Base-by-base conservation (phyloP, 2,113 vertebrate genomes). In the Periophthalmus modestus region DNA sequence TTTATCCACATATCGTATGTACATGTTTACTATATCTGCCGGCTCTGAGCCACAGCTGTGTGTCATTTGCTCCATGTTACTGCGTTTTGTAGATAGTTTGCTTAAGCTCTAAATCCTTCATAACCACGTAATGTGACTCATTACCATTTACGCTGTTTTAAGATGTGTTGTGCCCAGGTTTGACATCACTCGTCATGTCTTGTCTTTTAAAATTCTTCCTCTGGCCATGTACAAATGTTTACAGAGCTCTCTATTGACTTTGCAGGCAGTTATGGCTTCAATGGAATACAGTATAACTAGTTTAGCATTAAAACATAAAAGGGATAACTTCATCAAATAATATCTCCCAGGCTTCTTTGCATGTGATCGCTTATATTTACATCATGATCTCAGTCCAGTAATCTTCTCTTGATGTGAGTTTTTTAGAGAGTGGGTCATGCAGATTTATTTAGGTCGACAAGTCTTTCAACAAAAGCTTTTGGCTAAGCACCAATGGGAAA, bases 201-300 rank as follows among this genome's bases (percentile, higher is more conserved):
- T 54, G 68, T 71, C 63, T 72, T 28, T 54, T 4, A 13, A 34
- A 66, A 67, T 3, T 14, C 0, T 68, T 67, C 66, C 66, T 48
- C 39, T 47, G 66, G 66, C 21, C 46, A 67, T 48, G 39, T 28
- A 23, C 21, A 48, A 67, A 67, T 43, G 21, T 67, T 67, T 67
- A n/a, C 39, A 67, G 66, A 67, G 43, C n/a, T 48, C n/a, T 43
- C 7, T 36, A 65, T 23, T 57, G 68, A 14, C 39, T 75, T 72
- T 50, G 18, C 33, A 67, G 0, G 5, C 50, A 65, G 33, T 72
- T 54, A 7, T 63, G 54, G 10, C 46, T 48, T 36, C 62, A 54
- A 39, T 77, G 12, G 33, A 70, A 70, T 74, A 33, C 71, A 80
- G 43, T 71, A 77, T 57, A 47, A 63, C 52, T 70, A n/a, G 62